Evolutionary conservation across 2,113 vertebrate genomes (phyloP).

Genomic region (Psettodes erumei): DNA sequence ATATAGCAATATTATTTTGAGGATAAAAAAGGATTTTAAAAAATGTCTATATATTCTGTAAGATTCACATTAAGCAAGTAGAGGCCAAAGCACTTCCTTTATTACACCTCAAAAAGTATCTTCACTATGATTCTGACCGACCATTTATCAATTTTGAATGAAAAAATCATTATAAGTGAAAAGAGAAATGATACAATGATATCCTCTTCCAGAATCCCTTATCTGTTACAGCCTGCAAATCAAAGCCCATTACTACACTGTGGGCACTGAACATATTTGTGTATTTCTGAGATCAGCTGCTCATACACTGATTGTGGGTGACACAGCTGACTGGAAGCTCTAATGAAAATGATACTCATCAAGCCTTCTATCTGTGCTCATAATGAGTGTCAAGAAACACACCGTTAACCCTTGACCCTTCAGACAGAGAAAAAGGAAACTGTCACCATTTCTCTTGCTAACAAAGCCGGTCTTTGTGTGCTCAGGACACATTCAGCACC

Average conservation of each 20-base stretch:
- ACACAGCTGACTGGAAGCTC: slow-evolving; percentile 49
- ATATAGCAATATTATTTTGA: background rate
- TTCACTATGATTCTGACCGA: background rate
- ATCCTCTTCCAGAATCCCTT: slow-evolving; percentile 6
- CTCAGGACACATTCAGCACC: background rate
- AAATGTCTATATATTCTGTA: background rate
- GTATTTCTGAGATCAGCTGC: slow-evolving; percentile 28
- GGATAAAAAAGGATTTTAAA: background rate
- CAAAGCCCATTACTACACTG: slow-evolving; percentile 29
- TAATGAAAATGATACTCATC: slow-evolving; percentile 66
- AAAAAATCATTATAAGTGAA: slow-evolving; percentile 1
- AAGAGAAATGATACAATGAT: background rate
- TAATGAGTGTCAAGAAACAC: slow-evolving; percentile 49
- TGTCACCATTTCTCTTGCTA: slow-evolving; percentile 17
- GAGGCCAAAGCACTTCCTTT: background rate
- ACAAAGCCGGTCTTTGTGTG: slow-evolving; percentile 30
- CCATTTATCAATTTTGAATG: background rate
- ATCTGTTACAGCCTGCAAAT: slow-evolving; percentile 28
- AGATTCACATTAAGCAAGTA: background rate
- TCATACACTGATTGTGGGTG: slow-evolving; percentile 42
- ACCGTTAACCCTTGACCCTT: slow-evolving; percentile 48
- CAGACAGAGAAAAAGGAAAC: slow-evolving; percentile 25
- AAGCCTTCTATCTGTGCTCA: slow-evolving; percentile 41
- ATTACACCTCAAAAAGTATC: background rate
- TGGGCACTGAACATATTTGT: slow-evolving; percentile 4